These are phyloP conservation scores for Vicugna pacos DNA, from an alignment of 2,113 vertebrate genomes.

Conservation along the genomic window DNA sequence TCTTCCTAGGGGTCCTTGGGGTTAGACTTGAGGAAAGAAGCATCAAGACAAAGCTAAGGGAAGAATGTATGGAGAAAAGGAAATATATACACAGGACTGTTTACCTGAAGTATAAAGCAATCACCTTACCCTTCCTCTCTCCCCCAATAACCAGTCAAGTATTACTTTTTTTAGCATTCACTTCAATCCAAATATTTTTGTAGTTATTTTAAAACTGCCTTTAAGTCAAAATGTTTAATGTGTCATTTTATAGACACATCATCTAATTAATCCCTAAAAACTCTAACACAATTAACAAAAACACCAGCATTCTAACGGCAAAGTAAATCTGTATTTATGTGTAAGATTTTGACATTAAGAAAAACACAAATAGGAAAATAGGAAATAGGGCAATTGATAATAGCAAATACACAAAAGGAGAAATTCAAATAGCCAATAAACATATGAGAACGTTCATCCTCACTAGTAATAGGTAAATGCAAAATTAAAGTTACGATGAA, in stretches of 20 bases:
- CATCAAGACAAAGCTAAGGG: slow-evolving; percentile 15
- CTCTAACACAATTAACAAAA: slow-evolving; percentile 18
- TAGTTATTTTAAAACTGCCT: slow-evolving; percentile 26
- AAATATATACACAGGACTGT: background rate
- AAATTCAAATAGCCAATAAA: background rate
- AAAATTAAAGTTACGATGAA: slow-evolving; percentile 45
- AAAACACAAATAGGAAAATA: background rate
- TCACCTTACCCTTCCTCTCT: background rate
- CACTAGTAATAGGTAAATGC: background rate
- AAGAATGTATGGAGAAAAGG: background rate
- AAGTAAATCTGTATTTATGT: slow-evolving; percentile 32
- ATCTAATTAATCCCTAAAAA: slow-evolving; percentile 15
- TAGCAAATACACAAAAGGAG: background rate
- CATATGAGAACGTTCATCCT: background rate
- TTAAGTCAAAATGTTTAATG: slow-evolving; percentile 51
- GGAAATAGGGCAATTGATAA: background rate
- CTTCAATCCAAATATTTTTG: slow-evolving; percentile 2
- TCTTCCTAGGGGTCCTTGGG: background rate
- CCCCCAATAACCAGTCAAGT: background rate
- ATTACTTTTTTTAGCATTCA: background rate
- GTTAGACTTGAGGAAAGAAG: background rate
- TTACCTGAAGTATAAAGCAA: background rate
- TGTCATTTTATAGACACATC: background rate
- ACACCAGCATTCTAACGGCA: background rate
- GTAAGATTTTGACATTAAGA: background rate